phyloP scores from a whole-genome alignment of 2,888 invertebrate species.

The Pyrgus malvae region DNA sequence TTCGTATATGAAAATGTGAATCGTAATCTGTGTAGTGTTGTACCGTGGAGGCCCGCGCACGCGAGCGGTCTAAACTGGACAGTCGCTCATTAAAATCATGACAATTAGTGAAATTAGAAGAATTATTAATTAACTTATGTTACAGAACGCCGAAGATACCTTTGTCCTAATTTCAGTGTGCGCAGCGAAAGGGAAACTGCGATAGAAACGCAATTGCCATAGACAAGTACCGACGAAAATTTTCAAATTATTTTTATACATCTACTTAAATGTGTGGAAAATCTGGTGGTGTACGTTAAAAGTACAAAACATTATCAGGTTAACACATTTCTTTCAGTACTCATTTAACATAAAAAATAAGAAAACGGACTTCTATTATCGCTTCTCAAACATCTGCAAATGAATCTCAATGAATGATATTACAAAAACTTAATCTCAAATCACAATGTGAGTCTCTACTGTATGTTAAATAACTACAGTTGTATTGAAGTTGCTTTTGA shows the following conservation, averaged over 20 bases:
- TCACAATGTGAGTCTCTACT: no score
- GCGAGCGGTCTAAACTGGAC: not conserved
- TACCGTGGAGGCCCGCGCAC: not conserved
- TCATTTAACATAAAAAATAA: no score
- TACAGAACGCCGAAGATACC: not conserved
- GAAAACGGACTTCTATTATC: no score
- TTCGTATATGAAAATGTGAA: not conserved
- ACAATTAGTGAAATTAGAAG: no score
- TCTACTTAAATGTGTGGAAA: not conserved
- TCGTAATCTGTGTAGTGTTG: not conserved
- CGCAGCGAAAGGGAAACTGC: not conserved
- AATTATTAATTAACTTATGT: not conserved
- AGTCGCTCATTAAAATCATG: not conserved
- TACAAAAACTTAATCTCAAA: no score
- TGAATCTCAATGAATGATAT: no score
- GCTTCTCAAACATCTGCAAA: no score
- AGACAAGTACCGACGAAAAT: not conserved
- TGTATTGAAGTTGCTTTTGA: no score
- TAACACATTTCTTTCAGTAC: no score
- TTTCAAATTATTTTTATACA: no score
- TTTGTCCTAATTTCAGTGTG: not conserved
- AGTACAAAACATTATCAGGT: no score
- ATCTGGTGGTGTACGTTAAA: not conserved
- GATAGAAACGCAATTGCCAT: slow-evolving; percentile 8
- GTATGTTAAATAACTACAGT: no score